A percentile compares a stretch with the other conserved stretches of the same genome.
Evolutionary conservation across 2,797 vertebrate species (phyloP).

Genomic region (Pangasius mekongensis): DNA sequence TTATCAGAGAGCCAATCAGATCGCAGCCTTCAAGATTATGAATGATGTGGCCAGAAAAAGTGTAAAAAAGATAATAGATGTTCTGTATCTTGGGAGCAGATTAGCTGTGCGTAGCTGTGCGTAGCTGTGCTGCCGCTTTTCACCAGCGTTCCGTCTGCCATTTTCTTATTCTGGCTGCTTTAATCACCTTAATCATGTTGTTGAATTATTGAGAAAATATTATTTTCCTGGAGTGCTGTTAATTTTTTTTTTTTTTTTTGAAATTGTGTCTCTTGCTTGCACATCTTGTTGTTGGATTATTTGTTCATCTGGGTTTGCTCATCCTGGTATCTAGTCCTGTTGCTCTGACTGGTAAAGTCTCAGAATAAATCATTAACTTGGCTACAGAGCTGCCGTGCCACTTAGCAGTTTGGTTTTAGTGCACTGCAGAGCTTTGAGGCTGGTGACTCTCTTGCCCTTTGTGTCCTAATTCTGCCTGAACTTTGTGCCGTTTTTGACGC

Average conservation of each 20-base stretch:
- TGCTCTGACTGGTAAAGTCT: neutral
- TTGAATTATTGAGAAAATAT: neutral
- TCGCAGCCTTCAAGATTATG: neutral
- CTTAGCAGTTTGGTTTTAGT: neutral
- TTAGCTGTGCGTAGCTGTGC: no score
- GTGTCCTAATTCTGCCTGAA: neutral
- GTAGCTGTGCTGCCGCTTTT: neutral
- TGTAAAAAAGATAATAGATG: neutral
- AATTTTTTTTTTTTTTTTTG: neutral
- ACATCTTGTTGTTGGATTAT: neutral
- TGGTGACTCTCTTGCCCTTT: neutral
- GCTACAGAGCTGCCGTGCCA: neutral
- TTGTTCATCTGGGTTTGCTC: neutral
- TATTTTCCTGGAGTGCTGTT: neutral
- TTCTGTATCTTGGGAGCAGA: no score
- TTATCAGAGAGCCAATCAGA: neutral
- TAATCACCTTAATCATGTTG: neutral
- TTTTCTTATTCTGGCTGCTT: neutral
- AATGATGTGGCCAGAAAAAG: neutral
- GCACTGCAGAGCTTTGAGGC: neutral
- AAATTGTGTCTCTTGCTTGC: neutral
- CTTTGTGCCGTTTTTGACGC: neutral
- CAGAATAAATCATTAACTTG: neutral
- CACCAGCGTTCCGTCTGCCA: neutral
- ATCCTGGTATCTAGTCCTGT: neutral